Evolutionary conservation across 2,888 invertebrate genomes (phyloP).

Genomic region (Hybos culiciformis): DNA sequence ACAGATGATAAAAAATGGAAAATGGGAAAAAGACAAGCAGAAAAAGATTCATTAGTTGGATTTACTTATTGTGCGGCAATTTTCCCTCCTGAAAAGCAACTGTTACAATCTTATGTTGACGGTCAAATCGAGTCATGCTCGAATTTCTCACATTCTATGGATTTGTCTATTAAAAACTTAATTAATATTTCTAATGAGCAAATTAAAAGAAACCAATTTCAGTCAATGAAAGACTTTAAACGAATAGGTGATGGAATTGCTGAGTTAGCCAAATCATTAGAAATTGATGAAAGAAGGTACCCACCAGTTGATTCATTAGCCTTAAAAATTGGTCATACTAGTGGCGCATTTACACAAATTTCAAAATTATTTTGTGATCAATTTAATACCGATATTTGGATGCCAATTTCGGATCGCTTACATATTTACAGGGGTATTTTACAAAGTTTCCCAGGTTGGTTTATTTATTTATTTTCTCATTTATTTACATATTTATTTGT

Average conservation of each 20-base stretch:
- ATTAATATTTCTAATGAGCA: constrained; percentile 70
- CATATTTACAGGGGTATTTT: constrained; percentile 89
- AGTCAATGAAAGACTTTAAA: constrained; percentile 61
- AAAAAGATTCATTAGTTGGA: constrained; percentile 81
- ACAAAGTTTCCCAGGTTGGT: constrained; percentile 73
- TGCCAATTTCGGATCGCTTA: constrained; percentile 78
- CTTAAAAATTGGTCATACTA: constrained; percentile 70
- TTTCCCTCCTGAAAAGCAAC: constrained; percentile 66
- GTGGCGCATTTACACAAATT: constrained; percentile 78
- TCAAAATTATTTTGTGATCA: constrained; percentile 84
- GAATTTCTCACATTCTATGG: constrained; percentile 72
- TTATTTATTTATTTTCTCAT: too few species aligned
- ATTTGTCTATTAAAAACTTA: constrained; percentile 72
- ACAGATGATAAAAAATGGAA: constrained; percentile 98
- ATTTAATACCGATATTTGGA: constrained; percentile 78
- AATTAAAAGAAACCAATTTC: constrained; percentile 66
- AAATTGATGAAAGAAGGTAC: constrained; percentile 54
- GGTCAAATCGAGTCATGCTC: constrained; percentile 70
- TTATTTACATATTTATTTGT: too few species aligned
- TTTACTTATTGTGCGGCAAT: constrained; percentile 84
- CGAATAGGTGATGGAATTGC: constrained; percentile 81
- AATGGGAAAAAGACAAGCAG: constrained; percentile 86
- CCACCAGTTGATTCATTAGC: constrained; percentile 54
- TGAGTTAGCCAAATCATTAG: constrained; percentile 69
- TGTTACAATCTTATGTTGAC: constrained; percentile 62